phyloP scores from a whole-genome alignment of 2,113 vertebrate genomes.

The Hyaena hyaena region DNA sequence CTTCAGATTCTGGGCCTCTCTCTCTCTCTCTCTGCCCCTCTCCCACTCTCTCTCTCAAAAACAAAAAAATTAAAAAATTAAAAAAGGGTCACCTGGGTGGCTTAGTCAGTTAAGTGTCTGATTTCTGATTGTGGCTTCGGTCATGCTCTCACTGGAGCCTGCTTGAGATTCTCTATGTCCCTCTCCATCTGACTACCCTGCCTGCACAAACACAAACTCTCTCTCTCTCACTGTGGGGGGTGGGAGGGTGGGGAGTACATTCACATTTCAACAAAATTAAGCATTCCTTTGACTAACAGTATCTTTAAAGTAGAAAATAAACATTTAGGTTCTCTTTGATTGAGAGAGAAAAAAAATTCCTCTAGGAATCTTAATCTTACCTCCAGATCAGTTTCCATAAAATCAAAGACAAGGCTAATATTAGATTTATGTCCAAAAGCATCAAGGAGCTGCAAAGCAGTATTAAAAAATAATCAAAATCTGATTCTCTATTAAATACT shows the following conservation, averaged over 20 bases:
- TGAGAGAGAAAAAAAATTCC: not conserved
- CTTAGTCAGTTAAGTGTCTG: too few species aligned
- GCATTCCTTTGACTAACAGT: not conserved
- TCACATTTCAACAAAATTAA: slow-evolving; percentile 33
- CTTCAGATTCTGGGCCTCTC: too few species aligned
- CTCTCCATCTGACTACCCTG: too few species aligned
- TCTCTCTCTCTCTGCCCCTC: too few species aligned
- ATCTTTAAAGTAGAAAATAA: slow-evolving; percentile 13
- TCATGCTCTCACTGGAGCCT: too few species aligned
- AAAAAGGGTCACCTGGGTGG: too few species aligned
- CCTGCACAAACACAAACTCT: too few species aligned
- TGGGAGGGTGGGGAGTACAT: not conserved
- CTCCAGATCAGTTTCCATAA: slow-evolving; percentile 99
- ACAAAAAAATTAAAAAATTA: too few species aligned
- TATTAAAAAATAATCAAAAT: not conserved
- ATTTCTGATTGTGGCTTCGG: too few species aligned
- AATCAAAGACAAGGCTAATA: slow-evolving; percentile 99
- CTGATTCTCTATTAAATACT: slow-evolving; percentile 6
- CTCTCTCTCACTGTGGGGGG: too few species aligned
- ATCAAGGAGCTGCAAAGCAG: slow-evolving; percentile 93
- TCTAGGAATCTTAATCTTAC: slow-evolving; percentile 84
- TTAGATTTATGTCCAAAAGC: slow-evolving; percentile 99
- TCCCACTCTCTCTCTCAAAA: too few species aligned
- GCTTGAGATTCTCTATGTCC: too few species aligned
- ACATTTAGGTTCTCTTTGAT: not conserved